Conservation (phyloP, 2,113 vertebrate species). For the Melanotaenia duboulayi region DNA sequence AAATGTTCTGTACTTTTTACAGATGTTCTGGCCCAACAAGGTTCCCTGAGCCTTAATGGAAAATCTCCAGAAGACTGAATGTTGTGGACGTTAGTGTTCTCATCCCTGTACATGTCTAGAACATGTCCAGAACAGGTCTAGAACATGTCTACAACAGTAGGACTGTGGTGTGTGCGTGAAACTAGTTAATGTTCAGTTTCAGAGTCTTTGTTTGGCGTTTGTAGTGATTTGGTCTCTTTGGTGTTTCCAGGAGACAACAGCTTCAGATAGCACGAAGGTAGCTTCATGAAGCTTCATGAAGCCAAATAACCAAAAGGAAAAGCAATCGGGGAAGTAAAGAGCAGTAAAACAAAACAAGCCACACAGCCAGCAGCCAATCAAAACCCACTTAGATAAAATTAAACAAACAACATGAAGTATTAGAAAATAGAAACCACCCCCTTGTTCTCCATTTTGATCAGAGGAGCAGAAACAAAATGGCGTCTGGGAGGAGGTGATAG, state of each 20-base stretch:
- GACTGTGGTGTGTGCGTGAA: too few species aligned
- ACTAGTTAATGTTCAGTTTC: too few species aligned
- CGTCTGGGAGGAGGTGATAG: neutral
- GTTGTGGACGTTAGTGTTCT: too few species aligned
- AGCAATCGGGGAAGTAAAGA: neutral
- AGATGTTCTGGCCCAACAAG: too few species aligned
- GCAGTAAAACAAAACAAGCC: slow-evolving; percentile 7
- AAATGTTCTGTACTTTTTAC: too few species aligned
- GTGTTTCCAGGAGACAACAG: neutral
- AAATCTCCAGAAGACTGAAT: too few species aligned
- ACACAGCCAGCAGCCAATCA: neutral
- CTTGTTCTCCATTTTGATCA: slow-evolving; percentile 15
- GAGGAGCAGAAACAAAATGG: slow-evolving; percentile 29
- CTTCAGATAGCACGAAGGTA: neutral
- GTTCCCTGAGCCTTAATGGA: too few species aligned
- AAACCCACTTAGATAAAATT: neutral
- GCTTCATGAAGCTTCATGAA: neutral
- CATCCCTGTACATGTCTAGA: too few species aligned
- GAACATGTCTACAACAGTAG: too few species aligned
- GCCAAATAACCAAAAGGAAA: slow-evolving; percentile 3
- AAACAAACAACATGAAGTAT: neutral
- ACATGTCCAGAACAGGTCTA: too few species aligned
- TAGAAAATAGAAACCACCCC: neutral
- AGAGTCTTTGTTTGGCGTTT: too few species aligned
- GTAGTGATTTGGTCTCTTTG: too few species aligned